Conservation (phyloP, 2,113 vertebrate genomes). For the Megaleporinus macrocephalus region DNA sequence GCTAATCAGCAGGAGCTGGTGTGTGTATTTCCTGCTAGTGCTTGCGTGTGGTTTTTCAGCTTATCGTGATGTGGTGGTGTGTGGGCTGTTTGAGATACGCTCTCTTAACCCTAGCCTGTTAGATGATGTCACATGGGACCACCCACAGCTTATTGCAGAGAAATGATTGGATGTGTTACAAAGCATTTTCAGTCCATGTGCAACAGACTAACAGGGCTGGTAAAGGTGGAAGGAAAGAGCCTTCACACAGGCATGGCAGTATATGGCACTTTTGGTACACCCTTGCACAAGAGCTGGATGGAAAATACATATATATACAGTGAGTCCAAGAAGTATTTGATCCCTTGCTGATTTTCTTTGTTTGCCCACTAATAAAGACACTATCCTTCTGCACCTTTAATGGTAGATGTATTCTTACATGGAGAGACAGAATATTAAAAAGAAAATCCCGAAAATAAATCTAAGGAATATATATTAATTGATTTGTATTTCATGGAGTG, state of each 20-base stretch:
- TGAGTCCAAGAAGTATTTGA: too few species aligned
- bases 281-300: too few species aligned
- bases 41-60: background rate
- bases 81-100: constrained; percentile 9
- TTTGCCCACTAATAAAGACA: too few species aligned
- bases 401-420: too few species aligned
- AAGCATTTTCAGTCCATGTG: background rate
- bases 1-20: constrained; percentile 40
- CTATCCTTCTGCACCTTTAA: too few species aligned
- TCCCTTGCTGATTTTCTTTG: too few species aligned
- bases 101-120: background rate
- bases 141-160: background rate
- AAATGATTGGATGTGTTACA: background rate
- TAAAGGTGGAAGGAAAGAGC: background rate
- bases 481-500: too few species aligned
- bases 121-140: background rate
- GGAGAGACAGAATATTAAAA: too few species aligned
- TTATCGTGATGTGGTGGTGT: background rate
- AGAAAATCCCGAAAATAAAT: too few species aligned
- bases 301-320: too few species aligned
- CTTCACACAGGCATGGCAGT: background rate
- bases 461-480: too few species aligned
- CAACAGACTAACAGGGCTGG: background rate
- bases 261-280: too few species aligned
- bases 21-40: constrained; percentile 10